Conservation (phyloP, 1,140 invertebrate species). For the Geopemphigus sp. region DNA sequence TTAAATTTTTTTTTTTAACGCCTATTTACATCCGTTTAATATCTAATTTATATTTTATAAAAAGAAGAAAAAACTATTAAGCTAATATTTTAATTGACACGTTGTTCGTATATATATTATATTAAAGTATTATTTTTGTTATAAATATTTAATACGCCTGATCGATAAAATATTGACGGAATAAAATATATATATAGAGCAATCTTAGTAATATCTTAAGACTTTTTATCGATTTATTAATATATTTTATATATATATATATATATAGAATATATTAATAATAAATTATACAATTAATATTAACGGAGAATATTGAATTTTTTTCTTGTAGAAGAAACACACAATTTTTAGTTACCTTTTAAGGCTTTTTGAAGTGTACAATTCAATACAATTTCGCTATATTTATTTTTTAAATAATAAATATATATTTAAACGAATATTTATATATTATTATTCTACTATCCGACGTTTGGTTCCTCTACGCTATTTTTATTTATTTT, state of each 20-base stretch:
- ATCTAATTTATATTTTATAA: slow-evolving; percentile 15
- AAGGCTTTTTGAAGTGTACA: slow-evolving; percentile 36
- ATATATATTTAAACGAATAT: slow-evolving; percentile 22
- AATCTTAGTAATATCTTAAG: slow-evolving; percentile 42
- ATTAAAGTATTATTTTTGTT: slow-evolving; percentile 50
- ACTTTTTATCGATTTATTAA: slow-evolving; percentile 33
- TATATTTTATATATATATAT: neutral
- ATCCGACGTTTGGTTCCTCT: slow-evolving; percentile 42
- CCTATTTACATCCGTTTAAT: slow-evolving; percentile 34
- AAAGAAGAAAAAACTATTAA: slow-evolving; percentile 23
- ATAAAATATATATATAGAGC: slow-evolving; percentile 47
- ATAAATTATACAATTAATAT: slow-evolving; percentile 11
- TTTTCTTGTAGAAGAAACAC: slow-evolving; percentile 21
- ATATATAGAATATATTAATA: slow-evolving; percentile 1
- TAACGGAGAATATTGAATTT: neutral
- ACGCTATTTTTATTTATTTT: neutral
- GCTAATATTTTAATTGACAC: slow-evolving; percentile 43
- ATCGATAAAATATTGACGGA: slow-evolving; percentile 18
- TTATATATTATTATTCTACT: slow-evolving; percentile 30
- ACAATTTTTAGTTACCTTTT: slow-evolving; percentile 35
- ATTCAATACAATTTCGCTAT: slow-evolving; percentile 43
- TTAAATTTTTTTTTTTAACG: slow-evolving; percentile 42
- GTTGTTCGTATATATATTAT: slow-evolving; percentile 32
- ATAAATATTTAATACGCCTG: slow-evolving; percentile 38
- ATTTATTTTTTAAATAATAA: slow-evolving; percentile 35